Conservation (phyloP, 2,797 vertebrate genomes). For the Tympanoctomys barrerae region DNA sequence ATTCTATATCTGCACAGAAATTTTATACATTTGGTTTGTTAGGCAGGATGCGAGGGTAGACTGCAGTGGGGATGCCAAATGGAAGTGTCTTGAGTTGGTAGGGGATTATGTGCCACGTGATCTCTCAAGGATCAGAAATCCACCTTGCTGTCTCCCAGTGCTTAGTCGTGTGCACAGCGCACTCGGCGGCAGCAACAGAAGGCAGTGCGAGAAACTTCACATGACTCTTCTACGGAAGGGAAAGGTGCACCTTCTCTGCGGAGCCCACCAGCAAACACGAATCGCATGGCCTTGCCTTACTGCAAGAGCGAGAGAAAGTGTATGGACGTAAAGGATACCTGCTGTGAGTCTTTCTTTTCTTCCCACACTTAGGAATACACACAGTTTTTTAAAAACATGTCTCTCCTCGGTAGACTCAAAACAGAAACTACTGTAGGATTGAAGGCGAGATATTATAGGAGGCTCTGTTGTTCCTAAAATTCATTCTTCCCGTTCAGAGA, state of each 20-base stretch:
- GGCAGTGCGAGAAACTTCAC: background rate
- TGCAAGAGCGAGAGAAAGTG: background rate
- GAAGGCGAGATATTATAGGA: background rate
- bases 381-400: background rate
- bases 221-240: background rate
- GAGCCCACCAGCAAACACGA: background rate
- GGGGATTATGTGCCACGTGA: too few relatives aligned
- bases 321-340: background rate
- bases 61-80: background rate
- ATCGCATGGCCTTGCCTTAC: background rate
- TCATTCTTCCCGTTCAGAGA: too few relatives aligned
- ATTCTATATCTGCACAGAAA: background rate
- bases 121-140: background rate
- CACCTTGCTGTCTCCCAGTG: rapidly evolving
- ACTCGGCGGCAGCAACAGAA: background rate
- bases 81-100: background rate
- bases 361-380: background rate
- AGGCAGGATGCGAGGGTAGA: background rate
- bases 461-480: too few relatives aligned
- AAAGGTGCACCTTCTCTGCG: background rate
- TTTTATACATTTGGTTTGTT: background rate
- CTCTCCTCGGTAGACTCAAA: background rate
- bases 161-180: background rate
- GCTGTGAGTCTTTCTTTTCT: background rate
- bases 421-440: background rate